These are phyloP conservation scores for Fregata magnificens DNA, from an alignment of 2,113 vertebrate species.

Conservation along the genomic window DNA sequence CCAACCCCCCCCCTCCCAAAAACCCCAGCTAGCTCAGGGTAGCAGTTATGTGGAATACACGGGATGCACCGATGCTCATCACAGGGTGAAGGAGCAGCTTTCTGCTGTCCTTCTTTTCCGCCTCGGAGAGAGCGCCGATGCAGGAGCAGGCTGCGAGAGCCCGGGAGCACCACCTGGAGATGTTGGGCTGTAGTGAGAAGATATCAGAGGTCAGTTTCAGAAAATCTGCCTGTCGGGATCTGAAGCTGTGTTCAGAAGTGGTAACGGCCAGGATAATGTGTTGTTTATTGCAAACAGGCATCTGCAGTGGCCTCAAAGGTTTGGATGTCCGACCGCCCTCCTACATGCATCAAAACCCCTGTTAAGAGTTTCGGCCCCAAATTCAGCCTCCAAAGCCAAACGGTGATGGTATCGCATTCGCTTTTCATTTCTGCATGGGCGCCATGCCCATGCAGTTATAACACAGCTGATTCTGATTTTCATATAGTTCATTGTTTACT, in stretches of 20 bases:
- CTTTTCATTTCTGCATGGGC: slow-evolving; percentile 41
- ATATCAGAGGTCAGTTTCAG: neutral
- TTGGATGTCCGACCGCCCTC: neutral
- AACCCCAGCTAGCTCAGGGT: neutral
- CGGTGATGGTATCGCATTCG: slow-evolving; percentile 21
- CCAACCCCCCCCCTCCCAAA: neutral
- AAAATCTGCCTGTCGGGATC: neutral
- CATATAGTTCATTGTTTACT: slow-evolving; percentile 65
- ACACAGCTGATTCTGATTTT: slow-evolving; percentile 63
- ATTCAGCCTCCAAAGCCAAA: neutral
- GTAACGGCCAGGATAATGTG: neutral
- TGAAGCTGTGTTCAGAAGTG: neutral
- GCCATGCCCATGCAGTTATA: neutral
- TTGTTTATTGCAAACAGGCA: slow-evolving; percentile 9
- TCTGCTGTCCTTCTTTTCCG: neutral
- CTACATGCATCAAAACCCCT: neutral
- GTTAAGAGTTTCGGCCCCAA: neutral
- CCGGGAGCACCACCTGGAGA: neutral
- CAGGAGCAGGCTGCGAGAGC: neutral
- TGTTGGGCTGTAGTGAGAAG: neutral
- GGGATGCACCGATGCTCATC: neutral
- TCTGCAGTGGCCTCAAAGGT: neutral
- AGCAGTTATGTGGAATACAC: neutral
- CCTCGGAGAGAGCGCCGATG: neutral
- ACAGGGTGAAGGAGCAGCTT: neutral